Base-by-base conservation (phyloP, 2,797 vertebrate genomes). In the Austrolebias charrua region DNA sequence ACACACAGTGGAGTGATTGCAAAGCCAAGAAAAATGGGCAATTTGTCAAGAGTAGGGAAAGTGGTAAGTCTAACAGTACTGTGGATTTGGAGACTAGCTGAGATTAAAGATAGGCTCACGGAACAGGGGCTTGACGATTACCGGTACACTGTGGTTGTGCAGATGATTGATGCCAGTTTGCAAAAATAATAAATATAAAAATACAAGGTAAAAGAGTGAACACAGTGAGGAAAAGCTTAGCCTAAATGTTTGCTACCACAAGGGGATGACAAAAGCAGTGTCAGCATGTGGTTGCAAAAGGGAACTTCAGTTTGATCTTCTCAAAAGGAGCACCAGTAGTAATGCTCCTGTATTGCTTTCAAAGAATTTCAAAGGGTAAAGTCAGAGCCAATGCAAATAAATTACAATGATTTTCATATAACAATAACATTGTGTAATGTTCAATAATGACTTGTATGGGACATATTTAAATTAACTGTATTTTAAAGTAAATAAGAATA, bases 121-220 rank as follows among this genome's bases (percentile, higher is more conserved):
- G 79, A 86, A 81, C 74, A 89, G 85, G 84, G 84, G 83, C 66
- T 82, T 87, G 69, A 86, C 88, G 88, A 92, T 91, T 92, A 91
- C 87, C n/a, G n/a, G n/a, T n/a, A 84, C 89, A 75, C 69, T 79
- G 81, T 66, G 69, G 78, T 79, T 76, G 79, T 81, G 81, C 73
- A 64, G 69, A 86, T 90, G 90, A 92, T 89, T 91, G 90, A 92
- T 92, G 89, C 60, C 73, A 79, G 80, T 86, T 86, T 90, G 84
- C 88, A 89, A 89, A 89, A 45, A 90, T 86, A 72, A 80, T 80
- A 78, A 82, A 87, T 86, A 2, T 6, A 33, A 33, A 33, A 45
- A 90, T 86, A 72, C 81, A 81, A 78, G 83, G 87, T 38, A 38
- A 58, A 66, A 57, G 40, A 72, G 75, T 46, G 54, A 69, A 67